Conservation (phyloP, 1,140 invertebrate species). For the Cheumatopsyche charites region DNA sequence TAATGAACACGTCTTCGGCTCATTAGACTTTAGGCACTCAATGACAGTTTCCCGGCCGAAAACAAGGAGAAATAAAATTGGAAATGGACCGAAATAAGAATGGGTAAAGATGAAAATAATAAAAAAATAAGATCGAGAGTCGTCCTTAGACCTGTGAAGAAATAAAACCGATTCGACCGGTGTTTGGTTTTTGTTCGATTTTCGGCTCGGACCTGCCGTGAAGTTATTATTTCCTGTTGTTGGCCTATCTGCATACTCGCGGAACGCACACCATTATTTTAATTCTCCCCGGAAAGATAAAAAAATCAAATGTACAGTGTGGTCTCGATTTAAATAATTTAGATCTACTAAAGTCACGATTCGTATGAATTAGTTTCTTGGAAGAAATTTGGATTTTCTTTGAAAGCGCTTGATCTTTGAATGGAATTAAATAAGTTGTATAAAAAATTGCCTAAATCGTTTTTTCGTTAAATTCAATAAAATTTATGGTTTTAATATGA, state of each 20-base stretch:
- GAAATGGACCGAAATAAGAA: neutral
- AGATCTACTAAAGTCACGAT: no score
- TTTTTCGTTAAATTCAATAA: no score
- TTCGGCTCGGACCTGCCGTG: constrained; percentile 37
- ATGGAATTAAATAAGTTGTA: no score
- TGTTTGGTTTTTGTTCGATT: neutral
- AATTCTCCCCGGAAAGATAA: constrained; percentile 9
- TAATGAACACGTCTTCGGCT: constrained; percentile 44
- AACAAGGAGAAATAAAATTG: neutral
- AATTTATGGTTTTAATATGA: no score
- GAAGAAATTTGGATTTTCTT: no score
- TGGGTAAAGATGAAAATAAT: constrained; percentile 23
- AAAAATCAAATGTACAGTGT: no score
- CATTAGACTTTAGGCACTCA: constrained; percentile 39
- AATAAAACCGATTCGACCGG: neutral
- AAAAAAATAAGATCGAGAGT: constrained; percentile 2
- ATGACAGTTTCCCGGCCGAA: constrained; percentile 37
- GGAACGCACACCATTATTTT: constrained; percentile 47
- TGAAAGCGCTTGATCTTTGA: no score
- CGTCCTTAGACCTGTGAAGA: constrained; percentile 19
- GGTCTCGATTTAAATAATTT: no score
- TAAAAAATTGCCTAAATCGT: no score
- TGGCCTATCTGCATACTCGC: constrained; percentile 24
- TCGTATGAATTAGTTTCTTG: no score
- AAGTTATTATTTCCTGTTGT: constrained; percentile 49